Base-by-base conservation (phyloP, 2,113 vertebrate species). In the Sylvietta virens region DNA sequence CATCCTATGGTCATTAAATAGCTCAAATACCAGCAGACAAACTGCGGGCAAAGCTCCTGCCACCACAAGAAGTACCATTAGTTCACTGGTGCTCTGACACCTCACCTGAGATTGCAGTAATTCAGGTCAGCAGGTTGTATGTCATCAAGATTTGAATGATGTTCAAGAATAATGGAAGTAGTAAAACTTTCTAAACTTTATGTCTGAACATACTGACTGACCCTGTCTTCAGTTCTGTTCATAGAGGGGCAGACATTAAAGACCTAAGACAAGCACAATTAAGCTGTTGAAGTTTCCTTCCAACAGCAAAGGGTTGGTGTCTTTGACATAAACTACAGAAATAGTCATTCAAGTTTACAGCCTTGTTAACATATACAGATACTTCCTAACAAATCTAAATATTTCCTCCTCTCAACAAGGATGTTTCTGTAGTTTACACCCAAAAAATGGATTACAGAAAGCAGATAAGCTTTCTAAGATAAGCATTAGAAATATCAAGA, bases 41-140 rank as follows among this genome's bases (percentile, higher is more conserved):
- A 78, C 3, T 24, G 39, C 2, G 19, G 76, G 39, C 18, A 81
- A 91, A 81, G 26, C 33, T 76, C 30, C 44, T 66, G 33, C 35
- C 39, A 84, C 26, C 26, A 69, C 22, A 74, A 62, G 30, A 66
- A 13, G 7, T 17, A 50, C 17, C 53, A 45, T 9, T 40, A 81
- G 6, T 16, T 64, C 42, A n/a, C 26, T 1, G 0, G 28, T 11
- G 30, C 31, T 74, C 10, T 0, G 1, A 54, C 24, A 62, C 7
- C 14, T 71, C 9, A 16, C 6, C 60, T 35, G 39, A 54, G 33
- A 35, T 0, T n/a, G 20, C 30, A 83, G 19, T 39, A 77, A 78
- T 39, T 30, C 21, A 47, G 0, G 7, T 14, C 35, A 66, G 58
- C 11, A 85, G 42, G 7, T 6, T 48, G 22, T 15, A 56, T 3